These are phyloP conservation scores for Microcebus ravelobensis DNA, from an alignment of 2,113 vertebrate genomes.

Conservation along the genomic window DNA sequence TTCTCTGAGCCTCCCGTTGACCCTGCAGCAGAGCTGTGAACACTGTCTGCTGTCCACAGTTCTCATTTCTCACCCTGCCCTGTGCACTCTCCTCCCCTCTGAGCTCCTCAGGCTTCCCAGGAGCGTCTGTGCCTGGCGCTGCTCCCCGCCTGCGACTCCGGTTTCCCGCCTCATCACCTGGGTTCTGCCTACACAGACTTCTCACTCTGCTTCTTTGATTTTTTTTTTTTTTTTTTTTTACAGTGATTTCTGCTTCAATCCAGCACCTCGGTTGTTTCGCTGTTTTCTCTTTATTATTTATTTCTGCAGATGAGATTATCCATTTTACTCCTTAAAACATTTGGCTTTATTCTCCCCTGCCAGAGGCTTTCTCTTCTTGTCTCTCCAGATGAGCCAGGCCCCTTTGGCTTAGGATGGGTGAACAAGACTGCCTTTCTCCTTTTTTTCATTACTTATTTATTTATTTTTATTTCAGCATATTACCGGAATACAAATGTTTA, in stretches of 20 bases:
- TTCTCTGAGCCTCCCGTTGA: background rate
- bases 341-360: background rate
- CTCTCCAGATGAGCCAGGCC: background rate
- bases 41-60: background rate
- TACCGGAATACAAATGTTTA: too few species aligned
- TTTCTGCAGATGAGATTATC: background rate
- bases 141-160: too few species aligned
- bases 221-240: background rate
- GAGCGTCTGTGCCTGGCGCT: fast-evolving
- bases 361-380: background rate
- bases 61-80: background rate
- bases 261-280: background rate
- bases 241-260: background rate
- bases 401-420: background rate
- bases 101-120: background rate
- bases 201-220: background rate
- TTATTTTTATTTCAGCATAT: too few species aligned
- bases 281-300: background rate
- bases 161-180: background rate
- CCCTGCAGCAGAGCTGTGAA: background rate
- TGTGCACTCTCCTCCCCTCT: background rate
- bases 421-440: background rate
- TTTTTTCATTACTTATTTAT: background rate
- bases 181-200: background rate
- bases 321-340: background rate